Evolutionary conservation across 2,797 vertebrate species (phyloP).

Genomic region (Syndactyla subalaris): DNA sequence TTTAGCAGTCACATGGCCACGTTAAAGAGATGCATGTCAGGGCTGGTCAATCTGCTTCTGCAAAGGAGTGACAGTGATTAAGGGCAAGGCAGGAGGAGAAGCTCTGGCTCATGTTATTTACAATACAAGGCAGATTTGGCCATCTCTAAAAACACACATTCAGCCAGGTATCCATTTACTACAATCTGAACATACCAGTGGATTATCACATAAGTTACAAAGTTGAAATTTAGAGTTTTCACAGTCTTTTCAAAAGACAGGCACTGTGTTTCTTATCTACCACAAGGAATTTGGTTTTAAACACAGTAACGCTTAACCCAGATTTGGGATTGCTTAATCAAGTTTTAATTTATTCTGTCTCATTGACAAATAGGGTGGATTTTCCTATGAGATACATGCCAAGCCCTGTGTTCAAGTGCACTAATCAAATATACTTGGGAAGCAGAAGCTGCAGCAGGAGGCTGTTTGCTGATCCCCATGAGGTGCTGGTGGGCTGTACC

Average conservation of each 20-base stretch:
- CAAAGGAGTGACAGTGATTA: background rate
- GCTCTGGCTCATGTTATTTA: background rate
- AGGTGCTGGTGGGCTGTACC: background rate
- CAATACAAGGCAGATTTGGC: background rate
- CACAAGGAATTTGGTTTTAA: background rate
- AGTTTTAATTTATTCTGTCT: background rate
- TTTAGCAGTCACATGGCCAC: background rate
- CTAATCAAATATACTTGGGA: background rate
- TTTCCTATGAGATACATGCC: background rate
- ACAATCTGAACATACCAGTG: background rate
- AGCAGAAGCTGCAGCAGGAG: background rate
- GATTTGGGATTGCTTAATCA: slow-evolving; percentile 31
- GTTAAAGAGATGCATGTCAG: background rate
- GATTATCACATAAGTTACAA: background rate
- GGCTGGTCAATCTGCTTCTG: background rate
- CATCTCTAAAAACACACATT: background rate
- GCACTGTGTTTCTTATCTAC: background rate
- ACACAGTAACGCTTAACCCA: slow-evolving; percentile 3
- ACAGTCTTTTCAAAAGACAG: background rate
- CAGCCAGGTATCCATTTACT: background rate
- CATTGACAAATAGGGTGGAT: background rate
- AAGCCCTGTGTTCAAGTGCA: background rate
- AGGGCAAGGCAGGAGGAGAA: background rate
- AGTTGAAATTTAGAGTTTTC: background rate
- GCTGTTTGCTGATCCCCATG: background rate